Percentiles rank a stretch among this genome's conserved stretches.
Evolutionary conservation across 1,140 invertebrate genomes (phyloP).

Genomic region (Pararge aegeria): DNA sequence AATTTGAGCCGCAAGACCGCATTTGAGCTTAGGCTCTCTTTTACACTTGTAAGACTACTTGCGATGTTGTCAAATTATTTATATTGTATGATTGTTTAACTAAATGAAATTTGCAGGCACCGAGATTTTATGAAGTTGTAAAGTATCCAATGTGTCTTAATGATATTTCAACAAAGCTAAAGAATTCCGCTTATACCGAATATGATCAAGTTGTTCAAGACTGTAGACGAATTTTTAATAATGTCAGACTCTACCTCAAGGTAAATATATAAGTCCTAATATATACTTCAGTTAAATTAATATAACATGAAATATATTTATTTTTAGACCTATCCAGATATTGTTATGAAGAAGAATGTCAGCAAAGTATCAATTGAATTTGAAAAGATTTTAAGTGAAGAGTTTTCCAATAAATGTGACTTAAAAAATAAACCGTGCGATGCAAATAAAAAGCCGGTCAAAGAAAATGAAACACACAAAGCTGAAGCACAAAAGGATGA

Average conservation of each 20-base stretch:
- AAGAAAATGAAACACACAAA: conserved; percentile 44
- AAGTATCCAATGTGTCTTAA: conserved; percentile 75
- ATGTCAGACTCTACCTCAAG: conserved; percentile 73
- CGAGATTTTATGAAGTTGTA: conserved; percentile 75
- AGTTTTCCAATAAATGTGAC: conserved; percentile 64
- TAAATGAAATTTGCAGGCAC: conserved; percentile 55
- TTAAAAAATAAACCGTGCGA: conserved; percentile 44
- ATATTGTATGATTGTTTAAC: no score
- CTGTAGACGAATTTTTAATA: conserved; percentile 72
- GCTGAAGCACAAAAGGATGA: conserved; percentile 40
- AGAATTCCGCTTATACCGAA: conserved; percentile 66
- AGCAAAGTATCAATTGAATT: conserved; percentile 69
- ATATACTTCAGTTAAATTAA: not conserved
- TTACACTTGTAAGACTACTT: no score
- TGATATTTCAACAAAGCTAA: conserved; percentile 70
- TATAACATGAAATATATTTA: conserved; percentile 3
- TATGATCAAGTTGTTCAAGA: conserved; percentile 74
- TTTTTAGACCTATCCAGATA: conserved; percentile 68
- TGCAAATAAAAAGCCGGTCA: conserved; percentile 45
- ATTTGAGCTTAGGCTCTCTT: no score
- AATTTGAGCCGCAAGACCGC: no score
- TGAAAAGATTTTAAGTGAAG: conserved; percentile 66
- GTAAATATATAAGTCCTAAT: conserved; percentile 35
- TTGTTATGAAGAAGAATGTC: conserved; percentile 64
- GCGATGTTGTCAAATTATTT: no score